Evolutionary conservation across 2,113 vertebrate species (phyloP).

Genomic region (Benitochromis conjunctus): DNA sequence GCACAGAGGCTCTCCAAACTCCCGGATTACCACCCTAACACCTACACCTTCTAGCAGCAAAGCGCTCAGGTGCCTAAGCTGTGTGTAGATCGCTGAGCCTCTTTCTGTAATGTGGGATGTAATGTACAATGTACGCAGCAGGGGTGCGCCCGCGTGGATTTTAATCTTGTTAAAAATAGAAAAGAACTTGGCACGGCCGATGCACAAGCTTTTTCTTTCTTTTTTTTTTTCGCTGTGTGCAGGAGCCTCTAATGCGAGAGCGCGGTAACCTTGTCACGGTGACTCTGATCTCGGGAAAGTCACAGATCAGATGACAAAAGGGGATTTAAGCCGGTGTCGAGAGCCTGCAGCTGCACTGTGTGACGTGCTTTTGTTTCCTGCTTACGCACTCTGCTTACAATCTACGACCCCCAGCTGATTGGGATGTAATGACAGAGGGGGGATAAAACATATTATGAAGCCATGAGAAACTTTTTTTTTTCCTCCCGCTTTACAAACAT

Average conservation of each 20-base stretch:
- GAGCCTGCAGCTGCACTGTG: background rate
- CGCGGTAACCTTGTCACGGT: background rate
- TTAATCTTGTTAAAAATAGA: constrained; percentile 22
- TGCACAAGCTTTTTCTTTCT: background rate
- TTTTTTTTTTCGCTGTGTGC: background rate
- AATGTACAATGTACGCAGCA: background rate
- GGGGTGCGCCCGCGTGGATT: background rate
- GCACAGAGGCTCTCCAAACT: background rate
- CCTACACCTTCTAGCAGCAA: background rate
- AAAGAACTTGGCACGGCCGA: background rate
- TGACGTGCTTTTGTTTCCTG: background rate
- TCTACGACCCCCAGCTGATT: background rate
- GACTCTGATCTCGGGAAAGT: constrained; percentile 1
- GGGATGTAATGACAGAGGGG: accelerated
- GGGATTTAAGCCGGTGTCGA: background rate
- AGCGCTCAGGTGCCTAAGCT: background rate
- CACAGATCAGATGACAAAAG: constrained; percentile 2
- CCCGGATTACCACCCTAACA: background rate
- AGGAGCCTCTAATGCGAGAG: background rate
- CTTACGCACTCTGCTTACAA: background rate
- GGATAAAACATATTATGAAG: accelerated
- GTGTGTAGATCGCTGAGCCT: background rate
- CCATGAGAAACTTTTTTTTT: background rate
- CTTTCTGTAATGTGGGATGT: background rate
- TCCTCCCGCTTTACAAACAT: background rate